These are phyloP conservation scores for Gryon sp. DNA, from an alignment of 1,140 invertebrate species.

Conservation along the genomic window DNA sequence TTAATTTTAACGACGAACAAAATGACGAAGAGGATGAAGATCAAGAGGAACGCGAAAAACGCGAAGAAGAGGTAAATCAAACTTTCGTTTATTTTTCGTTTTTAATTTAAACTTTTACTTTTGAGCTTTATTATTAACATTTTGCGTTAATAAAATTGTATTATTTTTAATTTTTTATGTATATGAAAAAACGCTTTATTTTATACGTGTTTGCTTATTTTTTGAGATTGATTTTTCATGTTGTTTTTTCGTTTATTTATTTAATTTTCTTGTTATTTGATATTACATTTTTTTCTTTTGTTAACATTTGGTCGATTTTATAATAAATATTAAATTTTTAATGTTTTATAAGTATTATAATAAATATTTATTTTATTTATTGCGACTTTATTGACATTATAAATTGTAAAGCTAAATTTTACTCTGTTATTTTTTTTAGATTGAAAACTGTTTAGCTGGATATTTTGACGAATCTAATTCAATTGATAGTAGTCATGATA, in stretches of 20 bases:
- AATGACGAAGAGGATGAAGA: conserved; percentile 75
- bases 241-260: too few species aligned
- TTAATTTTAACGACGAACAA: conserved; percentile 69
- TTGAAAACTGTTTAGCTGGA: conserved; percentile 69
- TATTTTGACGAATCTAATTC: conserved; percentile 74
- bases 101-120: neutral
- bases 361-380: too few species aligned
- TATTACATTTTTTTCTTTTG: neutral
- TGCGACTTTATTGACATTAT: too few species aligned
- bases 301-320: neutral
- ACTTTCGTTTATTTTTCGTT: neutral
- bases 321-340: neutral
- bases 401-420: too few species aligned
- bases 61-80: conserved; percentile 71
- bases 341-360: too few species aligned
- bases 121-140: neutral
- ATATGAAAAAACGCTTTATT: too few species aligned
- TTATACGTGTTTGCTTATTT: too few species aligned
- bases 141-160: too few species aligned
- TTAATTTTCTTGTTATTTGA: neutral
- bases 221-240: too few species aligned
- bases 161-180: too few species aligned
- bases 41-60: conserved; percentile 73
- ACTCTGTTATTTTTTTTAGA: conserved; percentile 59
- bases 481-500: conserved; percentile 71